Percentiles rank a stretch among this genome's conserved stretches.
These are phyloP conservation scores for Dastarcus helophoroides DNA, from an alignment of 2,888 invertebrate species.

Conservation along the genomic window DNA sequence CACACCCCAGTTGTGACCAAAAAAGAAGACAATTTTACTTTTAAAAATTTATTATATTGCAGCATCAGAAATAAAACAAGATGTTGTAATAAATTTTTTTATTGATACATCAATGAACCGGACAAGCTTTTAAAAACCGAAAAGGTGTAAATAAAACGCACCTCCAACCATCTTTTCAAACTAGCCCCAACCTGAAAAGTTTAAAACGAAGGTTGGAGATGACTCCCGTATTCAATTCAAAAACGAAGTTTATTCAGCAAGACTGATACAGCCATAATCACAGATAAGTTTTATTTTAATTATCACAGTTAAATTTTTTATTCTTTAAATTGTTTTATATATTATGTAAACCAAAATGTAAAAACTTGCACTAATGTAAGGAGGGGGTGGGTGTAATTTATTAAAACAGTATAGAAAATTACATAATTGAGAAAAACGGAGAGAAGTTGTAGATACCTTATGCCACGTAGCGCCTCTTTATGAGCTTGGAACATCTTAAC, in stretches of 20 bases:
- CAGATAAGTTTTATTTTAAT: conserved; percentile 16
- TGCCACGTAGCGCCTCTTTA: conserved; percentile 97
- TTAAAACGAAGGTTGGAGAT: conserved; percentile 31
- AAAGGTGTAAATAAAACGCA: conserved; percentile 29
- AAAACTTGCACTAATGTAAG: conserved; percentile 26
- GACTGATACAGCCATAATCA: conserved; percentile 27
- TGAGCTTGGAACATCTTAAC: conserved; percentile 99
- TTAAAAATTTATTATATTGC: neutral
- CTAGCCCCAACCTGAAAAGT: conserved; percentile 15
- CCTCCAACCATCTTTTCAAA: conserved; percentile 31
- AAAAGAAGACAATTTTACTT: neutral
- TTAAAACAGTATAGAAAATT: conserved; percentile 23
- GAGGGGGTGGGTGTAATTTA: conserved; percentile 34
- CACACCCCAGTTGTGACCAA: no score
- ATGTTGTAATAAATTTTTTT: conserved; percentile 20
- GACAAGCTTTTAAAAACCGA: conserved; percentile 11
- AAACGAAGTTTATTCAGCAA: conserved; percentile 33
- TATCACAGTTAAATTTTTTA: conserved; percentile 19
- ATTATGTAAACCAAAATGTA: conserved; percentile 4
- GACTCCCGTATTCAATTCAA: conserved; percentile 22
- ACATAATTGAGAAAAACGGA: conserved; percentile 33
- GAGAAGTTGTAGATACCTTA: conserved; percentile 64
- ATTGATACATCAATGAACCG: conserved; percentile 16
- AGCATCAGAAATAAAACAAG: conserved; percentile 26
- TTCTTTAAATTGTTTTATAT: conserved; percentile 7